phyloP scores from a whole-genome alignment of 2,888 invertebrate genomes.

The Diplazon laetatorius region DNA sequence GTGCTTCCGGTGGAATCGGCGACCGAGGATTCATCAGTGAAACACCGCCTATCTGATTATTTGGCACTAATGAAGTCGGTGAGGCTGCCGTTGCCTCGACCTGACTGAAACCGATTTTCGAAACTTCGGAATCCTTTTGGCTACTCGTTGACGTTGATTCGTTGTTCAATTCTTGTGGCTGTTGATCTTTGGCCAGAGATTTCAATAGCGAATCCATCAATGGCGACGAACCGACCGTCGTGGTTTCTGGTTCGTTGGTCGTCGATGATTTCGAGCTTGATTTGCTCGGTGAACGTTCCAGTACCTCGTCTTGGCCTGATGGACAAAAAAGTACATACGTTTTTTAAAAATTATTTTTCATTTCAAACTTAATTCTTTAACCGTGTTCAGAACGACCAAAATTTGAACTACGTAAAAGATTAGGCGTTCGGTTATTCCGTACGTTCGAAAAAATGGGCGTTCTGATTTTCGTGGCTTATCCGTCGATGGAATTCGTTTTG shows the following conservation, averaged over 20 bases:
- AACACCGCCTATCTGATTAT: slow-evolving; percentile 87
- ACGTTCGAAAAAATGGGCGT: too few relatives aligned
- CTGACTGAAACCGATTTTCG: slow-evolving; percentile 85
- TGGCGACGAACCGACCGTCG: slow-evolving; percentile 79
- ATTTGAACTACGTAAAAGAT: too few relatives aligned
- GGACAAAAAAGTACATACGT: slow-evolving; percentile 73
- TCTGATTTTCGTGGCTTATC: too few relatives aligned
- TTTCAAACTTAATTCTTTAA: too few relatives aligned
- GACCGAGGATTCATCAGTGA: slow-evolving; percentile 82
- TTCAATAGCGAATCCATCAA: slow-evolving; percentile 90
- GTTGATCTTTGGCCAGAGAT: slow-evolving; percentile 88
- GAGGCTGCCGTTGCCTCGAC: slow-evolving; percentile 83
- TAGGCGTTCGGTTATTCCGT: too few relatives aligned
- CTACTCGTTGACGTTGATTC: slow-evolving; percentile 83
- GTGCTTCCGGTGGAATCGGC: slow-evolving; percentile 93
- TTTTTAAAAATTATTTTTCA: too few relatives aligned
- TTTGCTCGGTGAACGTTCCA: slow-evolving; percentile 79
- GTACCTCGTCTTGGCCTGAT: slow-evolving; percentile 76
- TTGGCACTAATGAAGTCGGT: slow-evolving; percentile 83
- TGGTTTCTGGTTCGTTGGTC: slow-evolving; percentile 50
- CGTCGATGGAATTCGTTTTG: too few relatives aligned
- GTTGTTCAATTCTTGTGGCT: slow-evolving; percentile 85
- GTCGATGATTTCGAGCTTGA: slow-evolving; percentile 78
- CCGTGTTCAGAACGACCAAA: too few relatives aligned
- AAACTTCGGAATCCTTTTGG: slow-evolving; percentile 86